A percentile compares a stretch with the other conserved stretches of the same genome.
Evolutionary conservation across 2,888 invertebrate species (phyloP).

Genomic region (Byasa hedistus): DNA sequence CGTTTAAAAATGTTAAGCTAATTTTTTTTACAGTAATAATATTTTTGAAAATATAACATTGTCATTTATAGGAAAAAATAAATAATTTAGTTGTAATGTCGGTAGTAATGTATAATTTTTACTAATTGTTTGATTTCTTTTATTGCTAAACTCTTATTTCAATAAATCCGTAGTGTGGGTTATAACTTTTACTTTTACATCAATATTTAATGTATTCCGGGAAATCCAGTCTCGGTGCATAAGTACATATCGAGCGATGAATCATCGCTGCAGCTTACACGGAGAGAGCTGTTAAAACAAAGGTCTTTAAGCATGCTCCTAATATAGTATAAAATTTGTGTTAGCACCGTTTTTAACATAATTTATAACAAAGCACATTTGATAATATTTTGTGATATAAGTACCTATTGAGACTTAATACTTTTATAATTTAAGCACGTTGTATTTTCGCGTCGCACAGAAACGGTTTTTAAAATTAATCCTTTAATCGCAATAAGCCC

Average conservation of each 20-base stretch:
- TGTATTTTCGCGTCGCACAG: not conserved
- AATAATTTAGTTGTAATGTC: conserved; percentile 10
- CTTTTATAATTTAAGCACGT: not conserved
- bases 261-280: conserved; percentile 65
- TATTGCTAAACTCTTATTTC: conserved; percentile 17
- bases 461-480: too few relatives aligned
- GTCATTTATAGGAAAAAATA: not conserved
- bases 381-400: too few relatives aligned
- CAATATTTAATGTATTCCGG: conserved; percentile 40
- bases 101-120: conserved; percentile 16
- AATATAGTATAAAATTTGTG: conserved; percentile 3
- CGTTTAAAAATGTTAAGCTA: conserved; percentile 8
- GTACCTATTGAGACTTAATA: too few relatives aligned
- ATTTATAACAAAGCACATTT: too few relatives aligned
- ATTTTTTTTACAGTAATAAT: not conserved
- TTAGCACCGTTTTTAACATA: too few relatives aligned
- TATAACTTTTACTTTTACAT: conserved; percentile 29
- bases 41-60: not conserved
- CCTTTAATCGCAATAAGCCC: too few relatives aligned
- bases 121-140: conserved; percentile 5
- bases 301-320: conserved; percentile 37
- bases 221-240: conserved; percentile 59
- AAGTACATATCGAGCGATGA: conserved; percentile 60
- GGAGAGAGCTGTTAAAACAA: conserved; percentile 51
- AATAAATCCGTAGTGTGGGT: not conserved